Evolutionary conservation across 2,888 invertebrate species (phyloP), one percentile per base, ranked within the genome.

Genomic region (Mythimna loreyi): DNA sequence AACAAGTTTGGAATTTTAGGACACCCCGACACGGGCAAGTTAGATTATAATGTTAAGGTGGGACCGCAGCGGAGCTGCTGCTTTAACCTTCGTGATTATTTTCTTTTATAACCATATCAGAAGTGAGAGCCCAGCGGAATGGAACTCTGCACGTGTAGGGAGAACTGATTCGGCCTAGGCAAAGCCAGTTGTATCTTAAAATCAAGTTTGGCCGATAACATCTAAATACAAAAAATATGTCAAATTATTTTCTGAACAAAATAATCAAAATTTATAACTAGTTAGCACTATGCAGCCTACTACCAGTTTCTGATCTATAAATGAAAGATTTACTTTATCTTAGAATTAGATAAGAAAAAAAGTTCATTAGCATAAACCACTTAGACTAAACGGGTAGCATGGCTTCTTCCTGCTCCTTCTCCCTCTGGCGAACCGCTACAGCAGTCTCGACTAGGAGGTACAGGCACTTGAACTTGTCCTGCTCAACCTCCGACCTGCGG

Each of bases 391-490:
- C 56, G 6, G 84, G 80, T n/a, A 86, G 75, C 36, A 87, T 60
- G 6, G 87, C 81, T 40, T 84, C 81, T 64, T 90, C 91, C 75
- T 92, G 92, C 65, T 94, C 92, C 80, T 89, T 91, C 83, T 94
- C 94, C 67, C 91, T 86, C 84, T 93, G 93, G 5, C 94, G 90
- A 45, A 94, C 94, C 8, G 94, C 93, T 28, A 94, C 92, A 0
- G 94, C 94, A 0, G 94, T 93, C 85, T 94, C 94, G 80, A 94
- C 93, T 23, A 94, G 88, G 33, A 94, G 89, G 67, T 94, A 92
- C 43, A 94, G 85, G 72, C 93, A 92, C 86, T 92, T 93, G 90
- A 94, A 94, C 85, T 93, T 86, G 71, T 94, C 94, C 47, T 83
- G 84, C 53, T 92, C 92, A 11, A 81, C 73, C 62, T 85, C 86